A percentile compares a stretch with the other conserved stretches of the same genome.
Evolutionary conservation across 2,888 invertebrate genomes (phyloP).

Genomic region (Laspeyria flexula): DNA sequence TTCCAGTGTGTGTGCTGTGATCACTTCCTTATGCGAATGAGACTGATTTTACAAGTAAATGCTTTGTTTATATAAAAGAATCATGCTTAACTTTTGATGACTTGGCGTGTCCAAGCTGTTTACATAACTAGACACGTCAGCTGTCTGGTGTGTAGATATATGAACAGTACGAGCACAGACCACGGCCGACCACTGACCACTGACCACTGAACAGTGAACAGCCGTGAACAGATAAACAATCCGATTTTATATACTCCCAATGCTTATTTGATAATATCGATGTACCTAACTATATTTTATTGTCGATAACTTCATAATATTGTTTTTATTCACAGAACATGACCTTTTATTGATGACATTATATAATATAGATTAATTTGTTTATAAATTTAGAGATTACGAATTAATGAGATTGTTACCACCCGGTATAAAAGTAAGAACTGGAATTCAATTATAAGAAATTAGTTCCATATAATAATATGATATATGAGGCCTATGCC

Average conservation of each 20-base stretch:
- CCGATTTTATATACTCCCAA: slow-evolving; percentile 66
- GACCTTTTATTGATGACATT: slow-evolving; percentile 80
- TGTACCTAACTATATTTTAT: slow-evolving; percentile 69
- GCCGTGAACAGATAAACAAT: slow-evolving; percentile 42
- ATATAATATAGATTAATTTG: slow-evolving; percentile 77
- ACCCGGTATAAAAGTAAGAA: slow-evolving; percentile 73
- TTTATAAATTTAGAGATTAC: slow-evolving; percentile 80
- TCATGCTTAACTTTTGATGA: slow-evolving; percentile 61
- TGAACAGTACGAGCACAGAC: slow-evolving; percentile 23
- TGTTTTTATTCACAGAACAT: slow-evolving; percentile 73
- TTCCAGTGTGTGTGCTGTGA: slow-evolving; percentile 85
- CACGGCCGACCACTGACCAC: neutral
- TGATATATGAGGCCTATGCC: too few species aligned
- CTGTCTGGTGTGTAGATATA: slow-evolving; percentile 9
- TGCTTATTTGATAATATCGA: slow-evolving; percentile 64
- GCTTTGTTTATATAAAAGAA: slow-evolving; percentile 76
- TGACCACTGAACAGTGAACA: slow-evolving; percentile 8
- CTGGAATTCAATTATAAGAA: slow-evolving; percentile 62
- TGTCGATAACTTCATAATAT: slow-evolving; percentile 58
- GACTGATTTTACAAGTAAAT: slow-evolving; percentile 84
- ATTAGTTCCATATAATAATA: slow-evolving; percentile 64
- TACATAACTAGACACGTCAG: slow-evolving; percentile 17
- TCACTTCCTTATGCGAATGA: slow-evolving; percentile 86
- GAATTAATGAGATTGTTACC: slow-evolving; percentile 83
- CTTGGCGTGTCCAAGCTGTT: slow-evolving; percentile 44